These are phyloP conservation scores for Pluvialis apricaria DNA, from an alignment of 2,113 vertebrate species.

Conservation along the genomic window DNA sequence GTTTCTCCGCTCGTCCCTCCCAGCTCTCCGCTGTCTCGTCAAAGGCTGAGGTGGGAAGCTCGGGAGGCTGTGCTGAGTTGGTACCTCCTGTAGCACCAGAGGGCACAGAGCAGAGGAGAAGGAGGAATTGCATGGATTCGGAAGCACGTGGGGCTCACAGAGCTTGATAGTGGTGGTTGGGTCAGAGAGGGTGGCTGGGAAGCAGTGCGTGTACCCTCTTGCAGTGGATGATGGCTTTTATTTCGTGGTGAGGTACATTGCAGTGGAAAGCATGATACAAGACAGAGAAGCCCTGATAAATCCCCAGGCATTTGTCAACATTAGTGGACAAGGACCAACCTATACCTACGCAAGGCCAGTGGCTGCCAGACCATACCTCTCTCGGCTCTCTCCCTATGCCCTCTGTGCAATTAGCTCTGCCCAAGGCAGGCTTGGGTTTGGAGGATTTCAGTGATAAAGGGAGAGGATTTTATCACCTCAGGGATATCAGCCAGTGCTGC, in stretches of 20 bases:
- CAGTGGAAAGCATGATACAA: background rate
- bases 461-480: background rate
- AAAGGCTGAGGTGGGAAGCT: background rate
- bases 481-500: background rate
- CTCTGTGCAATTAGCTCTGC: background rate
- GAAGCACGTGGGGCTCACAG: background rate
- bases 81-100: background rate
- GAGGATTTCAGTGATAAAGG: background rate
- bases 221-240: background rate
- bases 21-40: background rate
- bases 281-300: background rate
- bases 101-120: background rate
- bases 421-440: background rate
- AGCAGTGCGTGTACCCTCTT: background rate
- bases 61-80: background rate
- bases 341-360: background rate
- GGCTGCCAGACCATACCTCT: background rate
- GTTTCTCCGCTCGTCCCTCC: background rate
- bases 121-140: background rate
- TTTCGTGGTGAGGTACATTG: background rate
- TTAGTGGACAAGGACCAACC: background rate
- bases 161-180: background rate
- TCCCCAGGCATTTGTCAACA: background rate
- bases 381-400: background rate
- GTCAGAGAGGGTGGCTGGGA: background rate